Percentiles rank a stretch among this genome's conserved stretches.
Conservation (phyloP, 1,140 invertebrate species). For the Onthophagus taurus region DNA sequence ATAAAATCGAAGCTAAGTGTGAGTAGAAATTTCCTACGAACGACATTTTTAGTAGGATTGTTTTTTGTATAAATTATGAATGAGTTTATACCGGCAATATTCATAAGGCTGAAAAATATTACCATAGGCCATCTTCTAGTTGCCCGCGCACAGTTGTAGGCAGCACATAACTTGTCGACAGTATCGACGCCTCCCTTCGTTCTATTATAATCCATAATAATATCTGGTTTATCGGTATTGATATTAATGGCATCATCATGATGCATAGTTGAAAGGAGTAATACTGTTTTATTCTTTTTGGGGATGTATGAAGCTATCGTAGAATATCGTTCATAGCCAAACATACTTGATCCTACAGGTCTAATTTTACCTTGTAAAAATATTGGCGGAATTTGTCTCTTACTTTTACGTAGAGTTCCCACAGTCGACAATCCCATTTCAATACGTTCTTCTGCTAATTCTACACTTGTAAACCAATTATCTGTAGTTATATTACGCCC, state of each 20-base stretch:
- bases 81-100: slow-evolving; percentile 5
- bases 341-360: slow-evolving; percentile 19
- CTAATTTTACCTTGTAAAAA: slow-evolving; percentile 13
- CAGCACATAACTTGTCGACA: slow-evolving; percentile 8
- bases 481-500: slow-evolving; percentile 32
- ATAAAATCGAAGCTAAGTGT: too few relatives aligned
- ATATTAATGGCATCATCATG: slow-evolving; percentile 18
- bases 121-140: slow-evolving; percentile 13
- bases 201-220: slow-evolving; percentile 36
- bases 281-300: slow-evolving; percentile 29
- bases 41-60: neutral
- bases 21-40: neutral
- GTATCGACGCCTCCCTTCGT: slow-evolving; percentile 34
- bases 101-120: slow-evolving; percentile 8
- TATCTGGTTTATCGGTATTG: slow-evolving; percentile 30
- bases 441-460: slow-evolving; percentile 31
- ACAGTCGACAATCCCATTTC: slow-evolving; percentile 22
- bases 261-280: slow-evolving; percentile 30
- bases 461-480: too few relatives aligned
- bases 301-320: slow-evolving; percentile 26
- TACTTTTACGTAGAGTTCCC: slow-evolving; percentile 28
- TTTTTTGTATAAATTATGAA: neutral
- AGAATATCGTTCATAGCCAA: slow-evolving; percentile 24
- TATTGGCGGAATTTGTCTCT: slow-evolving; percentile 13
- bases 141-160: slow-evolving; percentile 7